A percentile compares a stretch with the other conserved stretches of the same genome.
Evolutionary conservation across 1,140 invertebrate species (phyloP).

Genomic region (Drosophila gunungcola): DNA sequence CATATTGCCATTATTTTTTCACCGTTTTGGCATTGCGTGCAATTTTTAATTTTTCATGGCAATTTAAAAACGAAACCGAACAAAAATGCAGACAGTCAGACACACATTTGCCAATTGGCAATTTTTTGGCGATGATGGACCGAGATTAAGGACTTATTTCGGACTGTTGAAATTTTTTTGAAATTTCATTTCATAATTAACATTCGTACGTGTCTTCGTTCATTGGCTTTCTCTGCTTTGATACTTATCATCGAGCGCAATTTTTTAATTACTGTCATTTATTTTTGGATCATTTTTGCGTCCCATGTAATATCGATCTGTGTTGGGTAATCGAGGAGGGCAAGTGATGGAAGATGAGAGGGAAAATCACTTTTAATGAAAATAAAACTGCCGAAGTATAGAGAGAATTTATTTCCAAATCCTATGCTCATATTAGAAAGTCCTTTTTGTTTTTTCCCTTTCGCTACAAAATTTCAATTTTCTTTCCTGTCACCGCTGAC

Average conservation of each 20-base stretch:
- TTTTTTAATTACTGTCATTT: conserved; percentile 60
- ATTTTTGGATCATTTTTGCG: conserved; percentile 18
- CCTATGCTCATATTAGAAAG: conserved; percentile 27
- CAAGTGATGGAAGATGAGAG: neutral
- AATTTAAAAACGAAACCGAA: conserved; percentile 52
- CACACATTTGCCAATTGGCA: conserved; percentile 47
- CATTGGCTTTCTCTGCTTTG: conserved; percentile 37
- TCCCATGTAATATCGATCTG: conserved; percentile 33
- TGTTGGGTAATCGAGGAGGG: neutral
- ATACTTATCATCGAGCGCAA: conserved; percentile 14
- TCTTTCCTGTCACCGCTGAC: neutral
- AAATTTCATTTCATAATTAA: conserved; percentile 55
- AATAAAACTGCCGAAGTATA: too few species aligned
- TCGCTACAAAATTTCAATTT: neutral
- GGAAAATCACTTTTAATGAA: neutral
- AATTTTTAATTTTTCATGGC: conserved; percentile 74
- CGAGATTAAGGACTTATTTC: conserved; percentile 56
- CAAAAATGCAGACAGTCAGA: conserved; percentile 26
- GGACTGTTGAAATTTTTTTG: conserved; percentile 28
- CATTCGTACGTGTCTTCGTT: conserved; percentile 38
- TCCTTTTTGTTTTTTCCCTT: conserved; percentile 3
- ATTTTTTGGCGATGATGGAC: conserved; percentile 38
- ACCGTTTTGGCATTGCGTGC: conserved; percentile 69
- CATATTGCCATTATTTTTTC: conserved; percentile 57
- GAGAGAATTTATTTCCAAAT: conserved; percentile 2